These are phyloP conservation scores for Megatriorchis doriae DNA, from an alignment of 2,113 vertebrate species.

Conservation along the genomic window DNA sequence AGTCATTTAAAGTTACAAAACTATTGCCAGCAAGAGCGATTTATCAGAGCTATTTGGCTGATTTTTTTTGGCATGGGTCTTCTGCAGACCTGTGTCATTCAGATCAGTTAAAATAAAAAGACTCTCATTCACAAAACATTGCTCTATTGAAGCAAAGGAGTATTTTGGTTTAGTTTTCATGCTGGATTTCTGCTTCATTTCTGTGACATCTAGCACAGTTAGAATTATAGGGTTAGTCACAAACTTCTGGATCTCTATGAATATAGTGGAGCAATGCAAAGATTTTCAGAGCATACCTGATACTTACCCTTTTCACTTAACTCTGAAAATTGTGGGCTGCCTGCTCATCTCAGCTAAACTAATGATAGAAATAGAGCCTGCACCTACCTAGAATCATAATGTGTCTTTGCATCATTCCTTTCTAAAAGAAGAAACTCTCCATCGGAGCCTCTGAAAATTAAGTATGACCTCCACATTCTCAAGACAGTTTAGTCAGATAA, in stretches of 20 bases:
- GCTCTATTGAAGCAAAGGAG: not conserved
- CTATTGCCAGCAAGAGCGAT: conserved; percentile 16
- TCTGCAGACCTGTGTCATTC: not conserved
- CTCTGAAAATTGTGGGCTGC: not conserved
- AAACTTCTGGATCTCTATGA: not conserved
- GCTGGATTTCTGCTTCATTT: not conserved
- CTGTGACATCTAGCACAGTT: not conserved
- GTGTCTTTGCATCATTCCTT: not conserved
- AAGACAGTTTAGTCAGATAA: not conserved
- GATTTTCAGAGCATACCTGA: not conserved
- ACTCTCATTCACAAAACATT: not conserved
- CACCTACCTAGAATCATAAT: not conserved
- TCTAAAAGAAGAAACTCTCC: not conserved
- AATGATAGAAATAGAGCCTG: not conserved
- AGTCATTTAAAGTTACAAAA: conserved; percentile 52
- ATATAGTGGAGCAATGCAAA: not conserved
- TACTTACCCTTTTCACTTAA: not conserved
- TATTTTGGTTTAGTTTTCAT: not conserved
- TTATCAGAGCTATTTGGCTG: conserved; percentile 29
- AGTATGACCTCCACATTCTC: not conserved
- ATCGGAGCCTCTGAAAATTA: not conserved
- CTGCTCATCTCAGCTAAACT: not conserved
- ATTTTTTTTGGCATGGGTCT: conserved; percentile 6
- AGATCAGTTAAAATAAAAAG: not conserved
- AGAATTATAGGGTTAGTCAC: not conserved